A percentile compares a stretch with the other conserved stretches of the same genome.
phyloP scores from a whole-genome alignment of 2,113 vertebrate genomes.

The Neofelis nebulosa region DNA sequence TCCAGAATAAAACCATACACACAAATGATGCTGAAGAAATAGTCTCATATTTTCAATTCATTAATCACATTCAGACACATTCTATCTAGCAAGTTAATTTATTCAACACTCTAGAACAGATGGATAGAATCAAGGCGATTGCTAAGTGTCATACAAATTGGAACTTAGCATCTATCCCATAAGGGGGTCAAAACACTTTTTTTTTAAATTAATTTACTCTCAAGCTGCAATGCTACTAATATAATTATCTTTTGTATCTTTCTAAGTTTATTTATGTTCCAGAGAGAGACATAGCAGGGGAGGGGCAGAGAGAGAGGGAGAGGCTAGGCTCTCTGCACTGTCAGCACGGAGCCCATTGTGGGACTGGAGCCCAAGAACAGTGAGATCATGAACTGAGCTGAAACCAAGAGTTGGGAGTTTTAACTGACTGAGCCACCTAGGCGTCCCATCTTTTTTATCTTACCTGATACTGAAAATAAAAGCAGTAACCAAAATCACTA shows the following conservation, averaged over 20 bases:
- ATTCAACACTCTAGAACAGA: neutral
- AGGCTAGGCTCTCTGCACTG: too few species aligned
- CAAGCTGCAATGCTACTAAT: neutral
- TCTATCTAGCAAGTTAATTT: neutral
- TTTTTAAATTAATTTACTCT: neutral
- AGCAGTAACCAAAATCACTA: neutral
- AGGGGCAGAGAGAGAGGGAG: too few species aligned
- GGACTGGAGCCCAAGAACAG: too few species aligned
- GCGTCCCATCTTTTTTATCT: neutral
- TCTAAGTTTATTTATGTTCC: too few species aligned
- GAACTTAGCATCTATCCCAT: neutral
- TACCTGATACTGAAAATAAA: neutral
- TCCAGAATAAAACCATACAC: neutral
- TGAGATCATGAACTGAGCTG: too few species aligned
- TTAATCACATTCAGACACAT: neutral
- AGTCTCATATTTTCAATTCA: neutral
- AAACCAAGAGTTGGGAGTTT: too few species aligned
- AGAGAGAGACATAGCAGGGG: too few species aligned
- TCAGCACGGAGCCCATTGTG: too few species aligned
- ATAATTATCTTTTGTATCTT: neutral
- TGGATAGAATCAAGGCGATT: neutral
- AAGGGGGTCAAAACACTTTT: neutral
- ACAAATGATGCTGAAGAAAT: neutral
- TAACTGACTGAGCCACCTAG: too few species aligned
- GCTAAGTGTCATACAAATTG: neutral